A percentile compares a stretch with the other conserved stretches of the same genome.
These are phyloP conservation scores for Furnarius figulus DNA, from an alignment of 2,113 vertebrate species.

Conservation along the genomic window DNA sequence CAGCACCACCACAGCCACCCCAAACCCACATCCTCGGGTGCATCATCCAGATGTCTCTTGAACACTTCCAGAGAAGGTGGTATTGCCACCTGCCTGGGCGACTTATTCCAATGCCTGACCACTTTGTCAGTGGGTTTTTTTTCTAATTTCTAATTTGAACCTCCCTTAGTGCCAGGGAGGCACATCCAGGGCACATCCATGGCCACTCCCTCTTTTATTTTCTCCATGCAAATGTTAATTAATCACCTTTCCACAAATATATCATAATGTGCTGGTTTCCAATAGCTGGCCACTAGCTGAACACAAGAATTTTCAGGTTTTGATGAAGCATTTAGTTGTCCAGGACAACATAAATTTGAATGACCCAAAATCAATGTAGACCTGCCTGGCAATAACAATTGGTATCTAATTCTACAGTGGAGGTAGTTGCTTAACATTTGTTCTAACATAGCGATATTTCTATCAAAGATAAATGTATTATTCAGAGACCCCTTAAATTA, in stretches of 20 bases:
- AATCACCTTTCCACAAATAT: not conserved
- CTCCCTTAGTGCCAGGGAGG: not conserved
- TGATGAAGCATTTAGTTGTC: not conserved
- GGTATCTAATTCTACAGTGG: slow-evolving; percentile 4
- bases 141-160: not conserved
- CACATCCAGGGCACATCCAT: not conserved
- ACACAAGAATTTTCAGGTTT: not conserved
- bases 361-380: slow-evolving; percentile 4
- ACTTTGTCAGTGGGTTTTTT: not conserved
- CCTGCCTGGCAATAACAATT: not conserved
- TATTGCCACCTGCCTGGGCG: not conserved
- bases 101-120: not conserved
- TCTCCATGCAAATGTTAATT: not conserved
- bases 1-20: not conserved
- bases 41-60: not conserved
- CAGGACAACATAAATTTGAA: not conserved
- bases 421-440: not conserved
- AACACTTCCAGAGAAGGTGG: not conserved
- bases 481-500: not conserved
- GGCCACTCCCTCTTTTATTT: not conserved
- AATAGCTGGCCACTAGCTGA: not conserved
- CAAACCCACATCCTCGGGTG: not conserved
- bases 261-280: not conserved
- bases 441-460: not conserved
- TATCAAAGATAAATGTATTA: not conserved